Evolutionary conservation across 2,888 invertebrate species (phyloP).

Genomic region (Dascillus cervinus): DNA sequence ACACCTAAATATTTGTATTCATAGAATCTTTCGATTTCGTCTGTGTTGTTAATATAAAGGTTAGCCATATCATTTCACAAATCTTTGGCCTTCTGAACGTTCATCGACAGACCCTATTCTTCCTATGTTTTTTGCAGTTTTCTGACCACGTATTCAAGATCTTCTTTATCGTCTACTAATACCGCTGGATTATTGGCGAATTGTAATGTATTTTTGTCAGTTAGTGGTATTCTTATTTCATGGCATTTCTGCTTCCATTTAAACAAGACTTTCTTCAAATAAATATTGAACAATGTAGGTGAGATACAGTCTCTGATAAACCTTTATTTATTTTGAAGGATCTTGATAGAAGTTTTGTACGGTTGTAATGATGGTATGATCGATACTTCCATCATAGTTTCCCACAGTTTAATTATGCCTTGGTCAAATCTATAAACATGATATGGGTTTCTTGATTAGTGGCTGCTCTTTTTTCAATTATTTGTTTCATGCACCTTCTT

Average conservation of each 20-base stretch:
- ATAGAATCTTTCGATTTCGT: too few relatives aligned
- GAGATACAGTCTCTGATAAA: slow-evolving; percentile 1
- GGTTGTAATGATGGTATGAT: too few relatives aligned
- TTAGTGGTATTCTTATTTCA: slow-evolving; percentile 4
- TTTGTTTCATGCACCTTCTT: too few relatives aligned
- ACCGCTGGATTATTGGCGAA: slow-evolving; percentile 7
- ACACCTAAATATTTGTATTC: too few relatives aligned
- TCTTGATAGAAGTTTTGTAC: too few relatives aligned
- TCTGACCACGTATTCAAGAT: slow-evolving; percentile 4
- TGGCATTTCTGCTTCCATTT: slow-evolving; percentile 7
- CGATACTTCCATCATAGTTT: too few relatives aligned
- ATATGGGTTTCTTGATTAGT: too few relatives aligned
- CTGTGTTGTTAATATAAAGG: slow-evolving; percentile 5
- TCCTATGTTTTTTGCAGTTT: slow-evolving; percentile 3
- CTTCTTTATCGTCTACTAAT: slow-evolving; percentile 5
- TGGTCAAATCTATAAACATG: too few relatives aligned
- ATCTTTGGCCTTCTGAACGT: slow-evolving; percentile 6
- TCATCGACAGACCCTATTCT: too few relatives aligned
- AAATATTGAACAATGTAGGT: slow-evolving; percentile 1
- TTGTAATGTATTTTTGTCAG: slow-evolving; percentile 4
- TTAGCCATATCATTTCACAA: slow-evolving; percentile 3
- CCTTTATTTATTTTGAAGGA: slow-evolving; percentile 1
- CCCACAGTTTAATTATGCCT: too few relatives aligned
- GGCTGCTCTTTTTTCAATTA: too few relatives aligned
- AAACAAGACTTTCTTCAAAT: too few relatives aligned